Base-by-base conservation (phyloP, 1,140 invertebrate species). In the Thaumetopoea pityocampa region DNA sequence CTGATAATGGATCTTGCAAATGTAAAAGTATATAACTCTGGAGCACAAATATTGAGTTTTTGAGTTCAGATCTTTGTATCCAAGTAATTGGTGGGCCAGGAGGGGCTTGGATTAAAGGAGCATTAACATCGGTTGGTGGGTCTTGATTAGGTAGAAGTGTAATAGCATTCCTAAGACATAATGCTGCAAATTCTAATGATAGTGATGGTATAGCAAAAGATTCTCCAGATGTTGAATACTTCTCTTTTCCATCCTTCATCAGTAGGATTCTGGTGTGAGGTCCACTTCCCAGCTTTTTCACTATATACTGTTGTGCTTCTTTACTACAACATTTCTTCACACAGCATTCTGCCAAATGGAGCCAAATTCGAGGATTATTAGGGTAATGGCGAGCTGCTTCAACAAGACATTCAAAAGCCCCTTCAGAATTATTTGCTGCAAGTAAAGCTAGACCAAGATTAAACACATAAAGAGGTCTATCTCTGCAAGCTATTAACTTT, bases 261-360 rank as follows among this genome's bases (percentile, higher is more conserved):
- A 85, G 48, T 8, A 85, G 47, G 7, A 86, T 68, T 35, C 76
- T 74, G 8, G 79, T 76, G 37, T 86, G 83, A 7, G 74, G 50
- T 5, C 82, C 81, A 45, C 71, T 73, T 3, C 77, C 80, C 23
- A 84, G 38, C 51, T 82, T 82, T 49, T 79, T 84, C 0, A 82
- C 71, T 28, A 66, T 72, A 23, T 73, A 79, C 29, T 77, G 72
- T 19, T 73, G 62, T 3, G 61, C 53, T 41, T 81, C 76, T 18
- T 82, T 73, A 57, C 58, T 70, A 36, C 77, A 81, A 48, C 77
- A 84, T 51, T 80, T 77, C 32, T 78, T 85, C 1, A 85, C 74
- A 74, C 95, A 97, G 69, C 96, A 97, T 82, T 99, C 97, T 0
- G 97, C 95, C 56, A 99, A 87, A 51, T 96, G 88, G 16, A 98